These are phyloP conservation scores for Telenomus remus DNA, from an alignment of 1,140 invertebrate species.

Conservation along the genomic window DNA sequence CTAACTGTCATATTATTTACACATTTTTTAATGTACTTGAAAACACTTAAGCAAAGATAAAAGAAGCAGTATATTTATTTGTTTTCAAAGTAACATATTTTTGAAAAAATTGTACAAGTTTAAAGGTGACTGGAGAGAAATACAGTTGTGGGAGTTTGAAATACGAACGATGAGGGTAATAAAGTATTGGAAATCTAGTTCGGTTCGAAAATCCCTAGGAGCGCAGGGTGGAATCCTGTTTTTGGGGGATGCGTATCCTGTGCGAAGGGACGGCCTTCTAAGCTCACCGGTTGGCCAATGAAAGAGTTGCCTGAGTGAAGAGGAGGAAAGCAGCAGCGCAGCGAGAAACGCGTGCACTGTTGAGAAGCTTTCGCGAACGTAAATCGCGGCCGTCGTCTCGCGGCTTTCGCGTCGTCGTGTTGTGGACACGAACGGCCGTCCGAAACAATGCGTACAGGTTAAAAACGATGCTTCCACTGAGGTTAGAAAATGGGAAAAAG, in stretches of 20 bases:
- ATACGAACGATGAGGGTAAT: too few species aligned
- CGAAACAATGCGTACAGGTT: constrained; percentile 4
- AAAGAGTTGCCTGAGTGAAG: constrained; percentile 15
- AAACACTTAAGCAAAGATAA: too few species aligned
- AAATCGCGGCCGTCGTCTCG: background rate
- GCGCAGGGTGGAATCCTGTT: too few species aligned
- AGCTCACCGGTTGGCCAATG: constrained; percentile 17
- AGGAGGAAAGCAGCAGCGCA: constrained; percentile 13
- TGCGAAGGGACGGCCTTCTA: constrained; percentile 11
- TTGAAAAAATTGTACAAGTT: too few species aligned
- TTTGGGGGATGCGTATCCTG: constrained; percentile 5
- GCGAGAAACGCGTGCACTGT: constrained; percentile 5
- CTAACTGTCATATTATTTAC: too few species aligned
- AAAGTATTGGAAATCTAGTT: too few species aligned
- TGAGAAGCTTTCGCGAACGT: background rate
- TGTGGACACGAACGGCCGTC: background rate
- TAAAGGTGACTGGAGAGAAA: too few species aligned
- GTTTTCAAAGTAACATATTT: too few species aligned
- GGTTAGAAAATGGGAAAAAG: constrained; percentile 49
- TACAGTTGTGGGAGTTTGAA: too few species aligned
- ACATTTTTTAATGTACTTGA: too few species aligned
- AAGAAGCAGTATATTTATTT: too few species aligned
- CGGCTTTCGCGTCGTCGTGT: constrained; percentile 13
- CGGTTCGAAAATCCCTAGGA: too few species aligned
- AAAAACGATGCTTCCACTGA: constrained; percentile 25